Conservation (phyloP, 1,140 invertebrate genomes). For the Lepidurus couesii region DNA sequence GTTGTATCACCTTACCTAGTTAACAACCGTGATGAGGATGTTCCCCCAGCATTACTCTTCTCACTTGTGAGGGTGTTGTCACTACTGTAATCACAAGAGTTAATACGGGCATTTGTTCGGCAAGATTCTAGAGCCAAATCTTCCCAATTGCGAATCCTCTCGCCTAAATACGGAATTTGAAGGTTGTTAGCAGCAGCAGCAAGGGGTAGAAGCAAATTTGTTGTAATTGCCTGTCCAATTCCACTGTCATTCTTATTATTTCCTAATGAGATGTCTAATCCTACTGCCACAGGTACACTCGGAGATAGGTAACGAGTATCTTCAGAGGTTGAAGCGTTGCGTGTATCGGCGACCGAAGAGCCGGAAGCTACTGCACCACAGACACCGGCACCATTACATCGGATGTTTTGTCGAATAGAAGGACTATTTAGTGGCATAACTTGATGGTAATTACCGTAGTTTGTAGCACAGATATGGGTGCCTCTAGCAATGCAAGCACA, state of each 20-base stretch:
- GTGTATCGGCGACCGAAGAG: background rate
- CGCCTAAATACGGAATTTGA: background rate
- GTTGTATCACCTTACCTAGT: conserved; percentile 36
- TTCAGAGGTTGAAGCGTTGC: background rate
- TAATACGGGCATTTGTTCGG: background rate
- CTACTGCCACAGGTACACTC: background rate
- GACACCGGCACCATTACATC: background rate
- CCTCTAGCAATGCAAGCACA: background rate
- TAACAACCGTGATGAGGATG: conserved; percentile 36
- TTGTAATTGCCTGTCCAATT: background rate
- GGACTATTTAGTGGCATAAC: background rate
- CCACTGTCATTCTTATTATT: background rate
- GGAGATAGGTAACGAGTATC: background rate
- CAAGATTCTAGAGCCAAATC: background rate
- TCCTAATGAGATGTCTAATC: background rate
- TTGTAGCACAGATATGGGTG: background rate
- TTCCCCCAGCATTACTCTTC: conserved; percentile 34
- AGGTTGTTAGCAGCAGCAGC: background rate
- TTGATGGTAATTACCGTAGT: background rate
- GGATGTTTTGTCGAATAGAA: background rate
- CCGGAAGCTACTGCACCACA: background rate
- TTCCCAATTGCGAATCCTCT: background rate
- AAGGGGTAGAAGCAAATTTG: background rate
- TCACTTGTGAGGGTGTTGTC: background rate
- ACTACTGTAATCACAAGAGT: background rate